phyloP scores from a whole-genome alignment of 2,113 vertebrate genomes.

The Strix aluco region DNA sequence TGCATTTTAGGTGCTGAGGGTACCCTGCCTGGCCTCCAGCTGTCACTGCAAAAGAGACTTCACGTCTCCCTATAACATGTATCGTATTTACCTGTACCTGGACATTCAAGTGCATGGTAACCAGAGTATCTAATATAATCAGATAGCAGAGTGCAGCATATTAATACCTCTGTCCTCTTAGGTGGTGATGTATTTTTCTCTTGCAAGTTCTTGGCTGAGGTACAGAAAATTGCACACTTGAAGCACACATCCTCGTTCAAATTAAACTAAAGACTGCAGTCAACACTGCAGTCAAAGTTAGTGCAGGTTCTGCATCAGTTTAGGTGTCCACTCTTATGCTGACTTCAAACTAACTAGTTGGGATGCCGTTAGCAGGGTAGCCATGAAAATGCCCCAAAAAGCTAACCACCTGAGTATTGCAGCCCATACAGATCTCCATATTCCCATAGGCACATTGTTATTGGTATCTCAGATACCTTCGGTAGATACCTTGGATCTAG shows the following conservation, averaged over 20 bases:
- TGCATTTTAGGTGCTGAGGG: not conserved
- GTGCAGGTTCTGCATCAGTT: not conserved
- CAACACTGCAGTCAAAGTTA: not conserved
- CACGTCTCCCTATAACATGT: not conserved
- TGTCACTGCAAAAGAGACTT: not conserved
- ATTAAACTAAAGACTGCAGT: not conserved
- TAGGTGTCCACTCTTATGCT: not conserved
- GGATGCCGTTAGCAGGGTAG: not conserved
- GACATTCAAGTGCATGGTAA: not conserved
- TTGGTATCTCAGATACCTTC: fast-evolving
- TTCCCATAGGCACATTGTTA: not conserved
- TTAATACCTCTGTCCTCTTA: not conserved
- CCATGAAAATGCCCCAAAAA: not conserved
- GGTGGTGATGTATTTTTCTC: not conserved
- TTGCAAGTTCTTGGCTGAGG: not conserved
- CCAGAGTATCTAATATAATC: not conserved
- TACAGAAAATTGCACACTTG: not conserved
- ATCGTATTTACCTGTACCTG: not conserved
- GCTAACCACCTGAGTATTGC: not conserved
- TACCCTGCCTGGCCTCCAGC: not conserved
- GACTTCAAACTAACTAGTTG: not conserved
- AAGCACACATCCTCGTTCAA: not conserved
- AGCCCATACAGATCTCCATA: not conserved
- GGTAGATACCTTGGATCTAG: not conserved
- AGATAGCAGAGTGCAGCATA: not conserved